Evolutionary conservation across 2,888 invertebrate genomes (phyloP), one percentile per base, ranked within the genome.

Genomic region (Volucella zonaria): DNA sequence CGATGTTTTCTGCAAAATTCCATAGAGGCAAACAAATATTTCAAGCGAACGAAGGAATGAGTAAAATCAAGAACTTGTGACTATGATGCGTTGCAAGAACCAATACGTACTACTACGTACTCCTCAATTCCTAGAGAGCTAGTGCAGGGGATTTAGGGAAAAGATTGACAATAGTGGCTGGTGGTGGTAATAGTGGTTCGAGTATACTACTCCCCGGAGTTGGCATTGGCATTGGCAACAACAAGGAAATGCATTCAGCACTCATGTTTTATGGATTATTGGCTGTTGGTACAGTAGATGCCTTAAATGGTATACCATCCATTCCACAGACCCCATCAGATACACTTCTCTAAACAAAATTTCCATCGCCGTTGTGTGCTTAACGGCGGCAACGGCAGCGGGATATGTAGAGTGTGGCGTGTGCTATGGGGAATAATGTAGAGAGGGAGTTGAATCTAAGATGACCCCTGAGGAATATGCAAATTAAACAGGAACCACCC

Each of bases 181-280:
- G 47, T 51, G 43, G 38, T 59, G 43, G 51, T n/a, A 15, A 58
- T 49, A 59, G 61, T 49, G 59, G 51, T 31, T 31, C 31, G 31
- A 31, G 31, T 31, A 31, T 6, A 61, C 14, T 40, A 58, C 51
- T 58, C 73, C 64, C 56, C 58, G 61, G 67, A 79, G 71, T 62
- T 74, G 62, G 59, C 74, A 68, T 56, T 38, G 56, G 14, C 14
- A 64, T 66, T 74, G 73, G 58, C 58, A 83, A 62, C 68, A 75
- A 81, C 80, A 75, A 67, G 76, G 31, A 76, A 85, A 81, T 76
- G 76, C 76, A 85, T 71, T 85, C 71, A 75, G 56, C 82, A 76
- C 71, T 81, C 76, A 85, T 76, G 85, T 85, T 85, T 80, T 85
- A 85, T 85, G 83, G 75, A 80, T 80, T 76, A 85, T 85, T 85